Evolutionary conservation across 2,113 vertebrate genomes (phyloP), one percentile per base, ranked within the genome.

Genomic region (Sinocyclocheilus grahami): DNA sequence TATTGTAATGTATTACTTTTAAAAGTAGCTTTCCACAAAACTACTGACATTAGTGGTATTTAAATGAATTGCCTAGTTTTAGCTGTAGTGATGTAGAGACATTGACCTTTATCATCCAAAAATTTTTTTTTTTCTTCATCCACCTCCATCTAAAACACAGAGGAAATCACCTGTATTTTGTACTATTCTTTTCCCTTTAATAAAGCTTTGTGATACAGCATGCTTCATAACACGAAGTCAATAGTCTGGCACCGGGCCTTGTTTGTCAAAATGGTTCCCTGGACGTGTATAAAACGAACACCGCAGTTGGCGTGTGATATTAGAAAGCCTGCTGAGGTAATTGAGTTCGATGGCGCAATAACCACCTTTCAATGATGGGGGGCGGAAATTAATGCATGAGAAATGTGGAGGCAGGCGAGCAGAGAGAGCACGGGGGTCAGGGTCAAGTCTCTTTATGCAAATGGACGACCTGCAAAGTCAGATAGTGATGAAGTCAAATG

Each of bases 301-400:
- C 27, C 3, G 48, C 77, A 82, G 46, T 60, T 11, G 16, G 75
- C 11, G 48, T 27, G 30, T 72, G 60, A 42, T 46, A 74, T 84
- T 51, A 71, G 60, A 33, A 74, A 67, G 53, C 62, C 12, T 13
- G 62, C 11, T 12, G 84, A 75, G 60, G 87, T 89, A 86, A 89
- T 86, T 33, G 60, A 65, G 85, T 69, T 85, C 8, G 81, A 85
- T 89, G 82, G 82, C 6, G 48, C 77, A 75, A 80, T 84, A 84
- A 87, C 78, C 5, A 22, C 71, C 78, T 67, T 33, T 39, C 81
- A 33, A 71, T 85, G 85, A 85, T 67, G 67, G 27, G 51, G 11
- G 72, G 20, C 10, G 24, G 46, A 58, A 80, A 78, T 78, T 18
- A 84, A 72, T 33, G 37, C 51, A 67, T 6, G 46, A 37, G 7